Evolutionary conservation across 1,140 invertebrate species (phyloP).

Genomic region (Ceratina japonica): DNA sequence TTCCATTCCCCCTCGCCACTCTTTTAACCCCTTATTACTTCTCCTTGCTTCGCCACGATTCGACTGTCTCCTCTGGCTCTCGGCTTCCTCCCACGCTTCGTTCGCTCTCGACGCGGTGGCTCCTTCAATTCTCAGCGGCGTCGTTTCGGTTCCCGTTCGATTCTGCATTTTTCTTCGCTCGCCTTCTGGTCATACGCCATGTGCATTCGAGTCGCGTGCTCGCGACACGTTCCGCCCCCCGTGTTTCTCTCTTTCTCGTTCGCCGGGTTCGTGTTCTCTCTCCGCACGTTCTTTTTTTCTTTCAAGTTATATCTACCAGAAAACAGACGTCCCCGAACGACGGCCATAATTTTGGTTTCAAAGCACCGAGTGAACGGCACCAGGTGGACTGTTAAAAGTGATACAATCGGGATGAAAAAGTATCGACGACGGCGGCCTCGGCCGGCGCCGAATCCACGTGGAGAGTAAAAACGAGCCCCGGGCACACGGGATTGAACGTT

Average conservation of each 20-base stretch:
- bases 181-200: conserved; percentile 55
- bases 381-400: not conserved
- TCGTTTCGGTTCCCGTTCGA: conserved; percentile 9
- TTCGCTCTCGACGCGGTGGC: conserved; percentile 14
- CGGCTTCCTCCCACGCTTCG: not conserved
- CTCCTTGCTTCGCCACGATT: not conserved
- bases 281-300: not conserved
- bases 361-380: no score
- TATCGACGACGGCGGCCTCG: not conserved
- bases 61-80: conserved; percentile 6
- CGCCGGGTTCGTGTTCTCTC: not conserved
- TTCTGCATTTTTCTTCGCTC: conserved; percentile 34
- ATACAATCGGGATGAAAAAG: not conserved
- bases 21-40: conserved; percentile 30
- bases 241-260: not conserved
- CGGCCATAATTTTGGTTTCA: not conserved
- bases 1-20: not conserved
- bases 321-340: no score
- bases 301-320: not conserved
- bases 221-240: conserved; percentile 1
- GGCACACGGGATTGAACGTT: conserved; percentile 2
- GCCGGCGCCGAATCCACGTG: no score
- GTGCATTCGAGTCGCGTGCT: conserved; percentile 45
- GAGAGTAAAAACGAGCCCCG: not conserved
- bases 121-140: conserved; percentile 18